A percentile compares a stretch with the other conserved stretches of the same genome.
These are phyloP conservation scores for Grantiella picta DNA, from an alignment of 2,113 vertebrate genomes.

Conservation along the genomic window DNA sequence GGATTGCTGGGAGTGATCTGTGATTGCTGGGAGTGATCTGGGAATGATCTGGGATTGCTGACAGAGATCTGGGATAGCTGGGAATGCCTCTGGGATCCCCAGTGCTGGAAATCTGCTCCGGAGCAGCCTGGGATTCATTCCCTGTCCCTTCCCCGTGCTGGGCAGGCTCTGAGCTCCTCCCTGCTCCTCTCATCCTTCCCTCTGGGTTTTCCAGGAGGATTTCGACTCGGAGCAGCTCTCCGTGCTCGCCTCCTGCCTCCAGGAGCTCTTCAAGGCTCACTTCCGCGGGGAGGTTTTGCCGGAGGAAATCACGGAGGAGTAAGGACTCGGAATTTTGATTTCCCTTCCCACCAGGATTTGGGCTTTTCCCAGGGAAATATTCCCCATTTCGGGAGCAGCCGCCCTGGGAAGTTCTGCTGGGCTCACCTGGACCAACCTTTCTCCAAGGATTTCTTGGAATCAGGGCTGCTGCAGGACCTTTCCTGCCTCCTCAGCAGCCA, in stretches of 20 bases:
- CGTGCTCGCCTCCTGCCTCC: constrained; percentile 87
- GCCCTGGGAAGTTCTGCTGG: neutral
- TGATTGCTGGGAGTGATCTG: neutral
- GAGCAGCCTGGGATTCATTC: neutral
- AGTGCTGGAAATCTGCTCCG: neutral
- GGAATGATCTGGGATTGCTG: too few relatives aligned
- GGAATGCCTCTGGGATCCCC: too few relatives aligned
- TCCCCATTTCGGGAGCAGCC: fast-evolving
- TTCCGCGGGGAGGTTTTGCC: constrained; percentile 95
- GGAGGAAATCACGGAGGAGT: constrained; percentile 95
- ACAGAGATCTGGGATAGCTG: too few relatives aligned
- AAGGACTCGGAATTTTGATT: neutral
- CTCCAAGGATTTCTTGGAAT: too few relatives aligned
- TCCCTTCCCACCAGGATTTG: neutral
- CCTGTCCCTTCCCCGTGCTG: neutral
- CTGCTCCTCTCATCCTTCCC: neutral
- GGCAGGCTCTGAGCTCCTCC: neutral
- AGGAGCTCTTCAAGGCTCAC: constrained; percentile 92
- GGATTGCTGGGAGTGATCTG: neutral
- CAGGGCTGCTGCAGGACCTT: fast-evolving
- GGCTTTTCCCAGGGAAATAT: neutral
- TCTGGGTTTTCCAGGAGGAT: constrained; percentile 80
- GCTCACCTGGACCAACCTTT: too few relatives aligned
- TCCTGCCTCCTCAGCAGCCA: neutral
- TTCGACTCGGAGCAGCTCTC: constrained; percentile 94